Evolutionary conservation across 2,797 vertebrate genomes (phyloP).

Genomic region (Neosilurus hyrtlii): DNA sequence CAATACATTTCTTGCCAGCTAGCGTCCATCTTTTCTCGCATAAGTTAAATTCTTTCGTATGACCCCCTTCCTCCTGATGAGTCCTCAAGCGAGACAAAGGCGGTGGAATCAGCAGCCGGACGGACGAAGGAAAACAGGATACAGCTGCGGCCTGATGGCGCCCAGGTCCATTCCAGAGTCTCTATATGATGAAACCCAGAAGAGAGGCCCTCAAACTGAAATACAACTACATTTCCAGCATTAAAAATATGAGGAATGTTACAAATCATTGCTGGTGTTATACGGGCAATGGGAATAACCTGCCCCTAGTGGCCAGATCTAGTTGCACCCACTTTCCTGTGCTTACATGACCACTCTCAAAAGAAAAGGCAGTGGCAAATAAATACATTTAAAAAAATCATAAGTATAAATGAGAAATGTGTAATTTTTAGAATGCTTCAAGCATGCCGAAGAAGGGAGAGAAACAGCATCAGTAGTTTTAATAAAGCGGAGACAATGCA

Average conservation of each 20-base stretch:
- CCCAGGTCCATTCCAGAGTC: constrained; percentile 39
- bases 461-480: too few species aligned
- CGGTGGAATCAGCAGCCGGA: constrained; percentile 60
- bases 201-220: constrained; percentile 13
- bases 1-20: constrained; percentile 28
- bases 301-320: too few species aligned
- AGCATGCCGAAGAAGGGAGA: too few species aligned
- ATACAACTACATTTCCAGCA: neutral
- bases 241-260: neutral
- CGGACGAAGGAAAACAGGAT: constrained; percentile 73
- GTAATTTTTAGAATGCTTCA: too few species aligned
- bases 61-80: constrained; percentile 67
- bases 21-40: constrained; percentile 49
- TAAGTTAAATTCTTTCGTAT: constrained; percentile 53
- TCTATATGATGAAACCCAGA: constrained; percentile 13
- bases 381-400: too few species aligned
- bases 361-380: too few species aligned
- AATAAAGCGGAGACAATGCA: too few species aligned
- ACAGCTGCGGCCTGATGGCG: constrained; percentile 68
- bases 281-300: too few species aligned
- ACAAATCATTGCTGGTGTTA: neutral
- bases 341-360: too few species aligned
- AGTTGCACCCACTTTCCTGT: too few species aligned
- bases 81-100: constrained; percentile 67
- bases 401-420: too few species aligned